phyloP scores from a whole-genome alignment of 1,140 invertebrate species.

The Drosophila pandora region DNA sequence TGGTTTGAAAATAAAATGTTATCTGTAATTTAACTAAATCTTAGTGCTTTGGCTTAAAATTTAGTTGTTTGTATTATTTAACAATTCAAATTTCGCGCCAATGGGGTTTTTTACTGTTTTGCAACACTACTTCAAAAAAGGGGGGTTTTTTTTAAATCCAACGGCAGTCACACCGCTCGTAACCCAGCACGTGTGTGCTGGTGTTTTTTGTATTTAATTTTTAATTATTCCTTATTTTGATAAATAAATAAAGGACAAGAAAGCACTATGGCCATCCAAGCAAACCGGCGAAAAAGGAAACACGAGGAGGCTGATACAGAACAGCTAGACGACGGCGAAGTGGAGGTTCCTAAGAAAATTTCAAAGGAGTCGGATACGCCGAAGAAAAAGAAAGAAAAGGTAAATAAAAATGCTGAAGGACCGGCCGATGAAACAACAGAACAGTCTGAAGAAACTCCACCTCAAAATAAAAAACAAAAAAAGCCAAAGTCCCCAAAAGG shows the following conservation, averaged over 20 bases:
- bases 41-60: neutral
- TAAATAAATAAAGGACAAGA: slow-evolving; percentile 9
- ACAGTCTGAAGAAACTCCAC: slow-evolving; percentile 3
- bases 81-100: slow-evolving; percentile 26
- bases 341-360: slow-evolving; percentile 66
- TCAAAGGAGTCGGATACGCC: slow-evolving; percentile 66
- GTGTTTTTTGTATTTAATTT: slow-evolving; percentile 26
- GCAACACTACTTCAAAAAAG: slow-evolving; percentile 2
- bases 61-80: neutral
- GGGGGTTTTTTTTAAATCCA: neutral
- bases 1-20: slow-evolving; percentile 6
- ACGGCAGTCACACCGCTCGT: slow-evolving; percentile 13
- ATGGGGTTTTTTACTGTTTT: neutral
- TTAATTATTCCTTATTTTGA: slow-evolving; percentile 15
- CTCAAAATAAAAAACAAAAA: slow-evolving; percentile 3
- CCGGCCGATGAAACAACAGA: neutral
- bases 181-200: slow-evolving; percentile 52
- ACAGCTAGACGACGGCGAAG: slow-evolving; percentile 60
- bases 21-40: neutral
- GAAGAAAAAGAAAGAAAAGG: slow-evolving; percentile 54
- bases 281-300: slow-evolving; percentile 72
- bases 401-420: slow-evolving; percentile 1
- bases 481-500: neutral
- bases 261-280: slow-evolving; percentile 70
- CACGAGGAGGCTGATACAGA: slow-evolving; percentile 38